A percentile compares a stretch with the other conserved stretches of the same genome.
These are phyloP conservation scores for Chionis minor DNA, from an alignment of 2,113 vertebrate species.

Conservation along the genomic window DNA sequence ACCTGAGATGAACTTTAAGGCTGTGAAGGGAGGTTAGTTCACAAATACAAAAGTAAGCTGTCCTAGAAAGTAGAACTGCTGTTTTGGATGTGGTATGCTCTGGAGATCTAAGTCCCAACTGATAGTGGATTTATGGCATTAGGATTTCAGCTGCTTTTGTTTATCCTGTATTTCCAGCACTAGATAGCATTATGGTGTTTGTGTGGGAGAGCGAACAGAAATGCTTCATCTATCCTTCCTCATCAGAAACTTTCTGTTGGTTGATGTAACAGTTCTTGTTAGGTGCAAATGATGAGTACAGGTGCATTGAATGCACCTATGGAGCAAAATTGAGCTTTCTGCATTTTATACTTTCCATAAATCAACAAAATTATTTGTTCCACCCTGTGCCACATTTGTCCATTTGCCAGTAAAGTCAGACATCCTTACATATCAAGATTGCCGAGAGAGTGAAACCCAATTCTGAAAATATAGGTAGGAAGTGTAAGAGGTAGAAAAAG, in stretches of 20 bases:
- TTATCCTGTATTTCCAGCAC: not conserved
- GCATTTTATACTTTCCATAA: not conserved
- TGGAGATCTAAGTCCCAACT: not conserved
- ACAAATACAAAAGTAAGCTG: not conserved
- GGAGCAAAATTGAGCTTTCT: not conserved
- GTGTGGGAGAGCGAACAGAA: not conserved
- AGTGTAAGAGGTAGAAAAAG: not conserved
- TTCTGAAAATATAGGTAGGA: not conserved
- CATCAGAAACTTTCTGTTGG: not conserved
- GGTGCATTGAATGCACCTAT: not conserved
- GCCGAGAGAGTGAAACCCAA: accelerated
- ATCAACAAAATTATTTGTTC: not conserved
- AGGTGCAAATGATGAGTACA: not conserved
- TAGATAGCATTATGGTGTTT: not conserved
- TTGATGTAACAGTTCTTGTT: not conserved
- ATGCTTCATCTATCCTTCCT: not conserved
- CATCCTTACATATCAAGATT: not conserved
- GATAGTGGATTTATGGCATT: not conserved
- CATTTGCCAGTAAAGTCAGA: not conserved
- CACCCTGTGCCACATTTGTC: not conserved
- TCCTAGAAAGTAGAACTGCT: not conserved
- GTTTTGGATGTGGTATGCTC: not conserved
- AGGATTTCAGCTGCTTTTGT: not conserved
- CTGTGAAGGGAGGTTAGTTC: not conserved
- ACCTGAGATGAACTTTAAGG: not conserved